Percentiles rank a stretch among this genome's conserved stretches.
These are phyloP conservation scores for Leptinotarsa haldemani DNA, from an alignment of 2,888 invertebrate genomes.

Conservation along the genomic window DNA sequence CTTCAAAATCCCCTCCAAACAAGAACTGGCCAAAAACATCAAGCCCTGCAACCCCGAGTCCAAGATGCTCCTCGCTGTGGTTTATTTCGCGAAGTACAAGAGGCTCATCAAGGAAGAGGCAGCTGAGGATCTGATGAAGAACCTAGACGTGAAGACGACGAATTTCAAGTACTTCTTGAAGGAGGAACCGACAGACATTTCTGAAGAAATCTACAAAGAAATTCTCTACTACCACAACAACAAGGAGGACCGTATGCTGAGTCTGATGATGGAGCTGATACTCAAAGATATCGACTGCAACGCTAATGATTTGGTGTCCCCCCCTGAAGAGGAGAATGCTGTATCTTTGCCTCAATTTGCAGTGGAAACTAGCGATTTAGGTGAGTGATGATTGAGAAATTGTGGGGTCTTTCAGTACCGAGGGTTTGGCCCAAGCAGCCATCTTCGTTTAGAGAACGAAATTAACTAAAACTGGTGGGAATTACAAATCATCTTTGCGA, in stretches of 20 bases:
- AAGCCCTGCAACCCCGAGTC: slow-evolving; percentile 53
- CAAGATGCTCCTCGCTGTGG: slow-evolving; percentile 52
- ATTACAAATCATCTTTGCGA: too few species aligned
- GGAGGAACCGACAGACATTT: slow-evolving; percentile 32
- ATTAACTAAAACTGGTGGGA: too few species aligned
- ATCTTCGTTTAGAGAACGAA: too few species aligned
- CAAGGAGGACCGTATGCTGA: slow-evolving; percentile 53
- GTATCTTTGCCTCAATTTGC: slow-evolving; percentile 24
- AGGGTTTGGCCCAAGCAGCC: too few species aligned
- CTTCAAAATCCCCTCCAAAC: slow-evolving; percentile 47
- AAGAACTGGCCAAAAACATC: slow-evolving; percentile 51
- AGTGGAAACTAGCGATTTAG: slow-evolving; percentile 50
- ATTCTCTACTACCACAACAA: slow-evolving; percentile 50
- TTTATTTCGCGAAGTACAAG: slow-evolving; percentile 51
- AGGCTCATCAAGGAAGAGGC: slow-evolving; percentile 42
- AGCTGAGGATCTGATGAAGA: slow-evolving; percentile 39
- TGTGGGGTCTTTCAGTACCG: neutral
- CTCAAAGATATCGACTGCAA: slow-evolving; percentile 49
- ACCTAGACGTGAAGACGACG: slow-evolving; percentile 46
- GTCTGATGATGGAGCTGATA: slow-evolving; percentile 55
- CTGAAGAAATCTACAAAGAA: slow-evolving; percentile 46
- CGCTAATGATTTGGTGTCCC: slow-evolving; percentile 44
- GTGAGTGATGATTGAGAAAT: neutral
- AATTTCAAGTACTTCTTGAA: slow-evolving; percentile 47
- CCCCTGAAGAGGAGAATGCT: slow-evolving; percentile 27